Conservation (phyloP, 2,888 invertebrate genomes). For the Lochmaea crataegi region DNA sequence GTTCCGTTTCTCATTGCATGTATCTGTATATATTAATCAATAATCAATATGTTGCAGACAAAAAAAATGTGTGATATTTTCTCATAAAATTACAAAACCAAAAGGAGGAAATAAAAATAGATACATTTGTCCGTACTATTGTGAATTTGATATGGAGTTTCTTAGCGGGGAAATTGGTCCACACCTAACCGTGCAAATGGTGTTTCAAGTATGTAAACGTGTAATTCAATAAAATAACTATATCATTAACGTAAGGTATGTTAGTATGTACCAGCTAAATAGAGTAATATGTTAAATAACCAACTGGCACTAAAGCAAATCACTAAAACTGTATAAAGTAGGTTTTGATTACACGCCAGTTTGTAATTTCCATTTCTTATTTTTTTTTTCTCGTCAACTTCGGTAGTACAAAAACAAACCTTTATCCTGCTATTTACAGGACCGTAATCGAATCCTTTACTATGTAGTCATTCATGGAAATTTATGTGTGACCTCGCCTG, state of each 20-base stretch:
- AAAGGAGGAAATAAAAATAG: too few relatives aligned
- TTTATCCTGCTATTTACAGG: too few relatives aligned
- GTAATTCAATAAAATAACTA: conserved; percentile 20
- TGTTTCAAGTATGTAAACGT: conserved; percentile 18
- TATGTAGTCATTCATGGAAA: conserved; percentile 10
- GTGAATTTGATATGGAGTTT: not conserved
- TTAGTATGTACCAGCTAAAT: not conserved
- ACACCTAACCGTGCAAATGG: conserved; percentile 18
- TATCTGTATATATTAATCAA: too few relatives aligned
- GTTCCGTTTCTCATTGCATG: too few relatives aligned
- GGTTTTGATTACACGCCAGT: not conserved
- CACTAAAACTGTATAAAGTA: conserved; percentile 3
- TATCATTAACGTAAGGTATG: conserved; percentile 13
- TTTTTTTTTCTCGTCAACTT: not conserved
- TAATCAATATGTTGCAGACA: too few relatives aligned
- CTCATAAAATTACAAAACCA: too few relatives aligned
- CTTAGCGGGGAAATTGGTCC: conserved; percentile 2
- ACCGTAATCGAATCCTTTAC: not conserved
- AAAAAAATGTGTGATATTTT: too few relatives aligned
- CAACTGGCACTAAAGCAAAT: conserved; percentile 9
- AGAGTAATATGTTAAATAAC: conserved; percentile 25
- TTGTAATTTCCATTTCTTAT: not conserved
- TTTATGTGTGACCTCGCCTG: not conserved
- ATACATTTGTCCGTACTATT: not conserved
- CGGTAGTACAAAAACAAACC: not conserved